A percentile compares a stretch with the other conserved stretches of the same genome.
Evolutionary conservation across 1,140 invertebrate genomes (phyloP).

Genomic region (Drosophila quadrilineata): DNA sequence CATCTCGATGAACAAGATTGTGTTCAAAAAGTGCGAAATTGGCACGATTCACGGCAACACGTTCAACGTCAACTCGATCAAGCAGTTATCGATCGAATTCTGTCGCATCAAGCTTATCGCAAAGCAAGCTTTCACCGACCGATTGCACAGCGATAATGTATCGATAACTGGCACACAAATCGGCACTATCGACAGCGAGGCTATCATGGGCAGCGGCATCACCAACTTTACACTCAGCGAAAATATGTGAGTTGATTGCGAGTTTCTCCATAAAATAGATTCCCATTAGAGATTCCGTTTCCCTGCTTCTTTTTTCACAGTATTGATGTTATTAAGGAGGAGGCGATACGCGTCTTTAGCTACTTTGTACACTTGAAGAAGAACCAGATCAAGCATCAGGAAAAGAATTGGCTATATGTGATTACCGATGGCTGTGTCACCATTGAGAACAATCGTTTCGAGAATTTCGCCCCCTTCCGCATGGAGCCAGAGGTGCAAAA

Average conservation of each 20-base stretch:
- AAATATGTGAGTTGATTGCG: conserved; percentile 75
- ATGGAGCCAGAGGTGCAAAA: conserved; percentile 31
- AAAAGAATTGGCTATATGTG: conserved; percentile 57
- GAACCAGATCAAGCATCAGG: conserved; percentile 51
- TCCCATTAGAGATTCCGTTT: too few relatives aligned
- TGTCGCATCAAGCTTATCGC: conserved; percentile 61
- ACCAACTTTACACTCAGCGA: conserved; percentile 44
- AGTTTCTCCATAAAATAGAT: too few relatives aligned
- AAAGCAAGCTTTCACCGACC: conserved; percentile 57
- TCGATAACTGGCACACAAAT: conserved; percentile 61
- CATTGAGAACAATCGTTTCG: conserved; percentile 62
- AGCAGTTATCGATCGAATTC: conserved; percentile 51
- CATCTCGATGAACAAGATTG: conserved; percentile 61
- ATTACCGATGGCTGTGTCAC: conserved; percentile 38
- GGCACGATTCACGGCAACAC: conserved; percentile 41
- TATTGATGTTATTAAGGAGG: conserved; percentile 55
- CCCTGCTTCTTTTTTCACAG: conserved; percentile 27
- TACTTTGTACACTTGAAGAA: conserved; percentile 40
- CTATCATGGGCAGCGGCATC: conserved; percentile 74
- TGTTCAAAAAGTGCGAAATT: conserved; percentile 52
- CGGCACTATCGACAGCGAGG: conserved; percentile 67
- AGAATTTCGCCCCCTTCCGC: conserved; percentile 45
- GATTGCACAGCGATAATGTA: conserved; percentile 59
- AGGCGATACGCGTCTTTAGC: conserved; percentile 53
- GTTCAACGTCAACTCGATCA: conserved; percentile 71